Base-by-base conservation (phyloP, 2,888 invertebrate species). In the Galeruca laticollis region DNA sequence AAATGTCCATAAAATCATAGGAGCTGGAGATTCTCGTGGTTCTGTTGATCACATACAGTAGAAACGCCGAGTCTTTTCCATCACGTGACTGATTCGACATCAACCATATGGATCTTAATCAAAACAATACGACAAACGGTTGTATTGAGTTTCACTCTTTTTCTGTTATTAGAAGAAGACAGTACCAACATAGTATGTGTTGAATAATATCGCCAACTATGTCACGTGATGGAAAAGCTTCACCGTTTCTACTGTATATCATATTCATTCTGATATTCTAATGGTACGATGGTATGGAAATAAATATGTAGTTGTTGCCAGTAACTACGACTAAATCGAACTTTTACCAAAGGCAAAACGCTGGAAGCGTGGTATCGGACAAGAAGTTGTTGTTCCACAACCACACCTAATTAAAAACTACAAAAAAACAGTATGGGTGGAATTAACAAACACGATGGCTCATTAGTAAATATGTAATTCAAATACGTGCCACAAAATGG, bases 341-440 rank as follows among this genome's bases (percentile, higher is more conserved):
- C 51, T n/a, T 51, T 51, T 51, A 51, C 9, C 51, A 18, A 51
- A 51, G 51, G 51, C n/a, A 51, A 51, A 20, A n/a, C 51, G 51
- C 51, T 51, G 51, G 51, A 51, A 51, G 20, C 51, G 51, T 51
- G 51, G 20, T 18, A 51, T 20, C 15, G 20, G 20, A 51, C 51
- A 51, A 51, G 9, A 20, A 51, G 51, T 6, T 51, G 51, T 10
- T 18, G 51, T 51, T 8, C 51, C 51, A n/a, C 51, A 51, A 51
- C 51, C 51, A 20, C 9, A 20, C 15, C n/a, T 13, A 51, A 51
- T 51, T n/a, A 8, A 51, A 51, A 51, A 51, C 51, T 51, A n/a
- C n/a, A 13, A n/a, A 51, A 51, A 10, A 51, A 51, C 6, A 9
- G 20, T 51, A 51, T 20, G 15, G 20, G 37, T 37, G 37, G 37